phyloP scores from a whole-genome alignment of 2,888 invertebrate species.

The Drosophila atripex region DNA sequence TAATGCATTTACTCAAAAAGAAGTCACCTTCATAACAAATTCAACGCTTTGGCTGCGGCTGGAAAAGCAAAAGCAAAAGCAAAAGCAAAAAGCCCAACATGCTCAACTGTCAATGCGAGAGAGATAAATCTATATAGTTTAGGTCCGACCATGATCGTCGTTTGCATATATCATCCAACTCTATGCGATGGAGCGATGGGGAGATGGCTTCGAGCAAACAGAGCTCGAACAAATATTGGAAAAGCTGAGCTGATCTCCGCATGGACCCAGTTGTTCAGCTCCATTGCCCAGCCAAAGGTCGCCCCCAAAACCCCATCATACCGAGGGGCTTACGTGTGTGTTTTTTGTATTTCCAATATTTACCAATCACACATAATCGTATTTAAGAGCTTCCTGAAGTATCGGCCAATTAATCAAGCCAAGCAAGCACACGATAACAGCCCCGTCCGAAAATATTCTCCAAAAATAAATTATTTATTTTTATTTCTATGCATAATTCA shows the following conservation, averaged over 20 bases:
- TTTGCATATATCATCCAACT: constrained; percentile 34
- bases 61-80: constrained; percentile 2
- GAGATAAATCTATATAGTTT: constrained; percentile 35
- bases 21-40: constrained; percentile 75
- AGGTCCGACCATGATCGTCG: constrained; percentile 39
- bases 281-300: constrained; percentile 21
- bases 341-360: not conserved
- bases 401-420: constrained; percentile 31
- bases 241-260: constrained; percentile 19
- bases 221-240: constrained; percentile 21
- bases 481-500: constrained; percentile 40
- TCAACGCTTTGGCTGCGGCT: constrained; percentile 48
- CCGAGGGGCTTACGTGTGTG: too few species aligned
- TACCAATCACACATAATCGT: constrained; percentile 11
- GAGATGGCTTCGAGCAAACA: constrained; percentile 10
- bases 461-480: constrained; percentile 23
- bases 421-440: constrained; percentile 19
- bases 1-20: constrained; percentile 75
- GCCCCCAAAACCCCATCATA: not conserved
- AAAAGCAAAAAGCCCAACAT: constrained; percentile 23
- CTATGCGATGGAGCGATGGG: too few species aligned
- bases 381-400: constrained; percentile 29
- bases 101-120: constrained; percentile 21
- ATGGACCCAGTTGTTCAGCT: constrained; percentile 27
- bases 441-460: constrained; percentile 17